These are phyloP conservation scores for Lineus longissimus DNA, from an alignment of 1,140 invertebrate species.

Conservation along the genomic window DNA sequence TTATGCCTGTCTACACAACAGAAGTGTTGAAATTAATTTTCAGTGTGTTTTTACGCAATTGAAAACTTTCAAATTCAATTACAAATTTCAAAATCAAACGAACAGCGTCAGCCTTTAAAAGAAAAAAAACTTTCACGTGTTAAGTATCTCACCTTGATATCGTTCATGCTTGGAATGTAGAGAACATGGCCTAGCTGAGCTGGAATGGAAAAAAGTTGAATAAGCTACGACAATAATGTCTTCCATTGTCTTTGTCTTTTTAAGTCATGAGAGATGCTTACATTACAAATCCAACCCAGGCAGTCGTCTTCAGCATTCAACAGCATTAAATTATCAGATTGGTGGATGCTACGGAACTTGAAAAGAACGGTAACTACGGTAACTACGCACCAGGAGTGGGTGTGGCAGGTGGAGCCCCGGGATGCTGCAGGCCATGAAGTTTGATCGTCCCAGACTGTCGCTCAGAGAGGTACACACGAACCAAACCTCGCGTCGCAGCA, in stretches of 20 bases:
- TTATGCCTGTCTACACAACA: too few species aligned
- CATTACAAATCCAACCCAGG: too few species aligned
- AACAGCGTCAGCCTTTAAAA: too few species aligned
- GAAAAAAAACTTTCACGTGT: too few species aligned
- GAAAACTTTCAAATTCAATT: too few species aligned
- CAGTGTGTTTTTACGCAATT: too few species aligned
- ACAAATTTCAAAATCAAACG: too few species aligned
- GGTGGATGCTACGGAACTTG: not conserved
- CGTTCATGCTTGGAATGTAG: constrained; percentile 44
- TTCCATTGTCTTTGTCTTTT: too few species aligned
- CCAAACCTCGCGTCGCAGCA: not conserved
- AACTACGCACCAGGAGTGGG: constrained; percentile 36
- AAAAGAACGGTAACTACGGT: not conserved
- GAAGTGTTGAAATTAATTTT: too few species aligned
- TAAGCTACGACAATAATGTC: constrained; percentile 4
- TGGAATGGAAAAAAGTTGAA: constrained; percentile 24
- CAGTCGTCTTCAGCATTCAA: too few species aligned
- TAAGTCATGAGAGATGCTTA: too few species aligned
- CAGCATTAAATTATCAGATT: too few species aligned
- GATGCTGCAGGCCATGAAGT: constrained; percentile 34
- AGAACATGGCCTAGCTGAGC: constrained; percentile 31
- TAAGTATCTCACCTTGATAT: constrained; percentile 34
- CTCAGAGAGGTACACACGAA: constrained; percentile 37
- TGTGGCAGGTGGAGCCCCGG: constrained; percentile 47
- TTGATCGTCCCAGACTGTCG: constrained; percentile 36